Evolutionary conservation across 1,140 invertebrate species (phyloP).

Genomic region (Drosophila tani): DNA sequence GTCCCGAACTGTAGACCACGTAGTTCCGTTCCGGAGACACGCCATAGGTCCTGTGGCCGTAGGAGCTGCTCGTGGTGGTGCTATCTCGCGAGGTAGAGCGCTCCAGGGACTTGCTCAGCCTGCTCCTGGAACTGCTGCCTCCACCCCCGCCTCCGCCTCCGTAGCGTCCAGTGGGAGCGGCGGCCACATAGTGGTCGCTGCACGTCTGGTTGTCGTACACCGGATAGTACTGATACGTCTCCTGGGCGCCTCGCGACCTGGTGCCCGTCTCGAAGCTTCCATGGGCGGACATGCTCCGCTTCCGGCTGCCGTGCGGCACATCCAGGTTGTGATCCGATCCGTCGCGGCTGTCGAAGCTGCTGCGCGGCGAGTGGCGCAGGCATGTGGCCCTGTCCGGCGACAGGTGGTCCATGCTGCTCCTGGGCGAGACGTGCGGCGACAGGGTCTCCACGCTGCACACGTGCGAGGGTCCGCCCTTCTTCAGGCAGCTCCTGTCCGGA

Average conservation of each 20-base stretch:
- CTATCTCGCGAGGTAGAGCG: slow-evolving; percentile 79
- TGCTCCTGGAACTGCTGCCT: slow-evolving; percentile 16
- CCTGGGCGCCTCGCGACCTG: slow-evolving; percentile 45
- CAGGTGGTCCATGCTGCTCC: slow-evolving; percentile 77
- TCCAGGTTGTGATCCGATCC: slow-evolving; percentile 78
- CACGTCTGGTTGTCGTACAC: slow-evolving; percentile 84
- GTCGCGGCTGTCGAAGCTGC: slow-evolving; percentile 81
- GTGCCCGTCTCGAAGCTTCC: slow-evolving; percentile 79
- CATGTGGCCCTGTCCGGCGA: slow-evolving; percentile 77
- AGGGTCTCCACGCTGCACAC: slow-evolving; percentile 68
- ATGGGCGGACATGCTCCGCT: slow-evolving; percentile 81
- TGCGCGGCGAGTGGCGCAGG: slow-evolving; percentile 76
- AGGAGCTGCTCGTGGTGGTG: slow-evolving; percentile 73
- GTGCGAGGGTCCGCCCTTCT: slow-evolving; percentile 77
- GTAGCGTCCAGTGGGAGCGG: slow-evolving; percentile 64
- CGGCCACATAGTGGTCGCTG: slow-evolving; percentile 82
- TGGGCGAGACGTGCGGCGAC: slow-evolving; percentile 76
- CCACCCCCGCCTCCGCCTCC: background rate
- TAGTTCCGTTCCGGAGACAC: slow-evolving; percentile 80
- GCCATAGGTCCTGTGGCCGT: slow-evolving; percentile 71
- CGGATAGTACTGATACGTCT: slow-evolving; percentile 83
- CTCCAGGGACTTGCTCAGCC: slow-evolving; percentile 79
- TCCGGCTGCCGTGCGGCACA: slow-evolving; percentile 67
- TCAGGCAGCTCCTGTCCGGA: slow-evolving; percentile 82
- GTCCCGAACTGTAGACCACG: slow-evolving; percentile 69